phyloP scores from a whole-genome alignment of 2,888 invertebrate species.

The Neoaliturus tenellus region DNA sequence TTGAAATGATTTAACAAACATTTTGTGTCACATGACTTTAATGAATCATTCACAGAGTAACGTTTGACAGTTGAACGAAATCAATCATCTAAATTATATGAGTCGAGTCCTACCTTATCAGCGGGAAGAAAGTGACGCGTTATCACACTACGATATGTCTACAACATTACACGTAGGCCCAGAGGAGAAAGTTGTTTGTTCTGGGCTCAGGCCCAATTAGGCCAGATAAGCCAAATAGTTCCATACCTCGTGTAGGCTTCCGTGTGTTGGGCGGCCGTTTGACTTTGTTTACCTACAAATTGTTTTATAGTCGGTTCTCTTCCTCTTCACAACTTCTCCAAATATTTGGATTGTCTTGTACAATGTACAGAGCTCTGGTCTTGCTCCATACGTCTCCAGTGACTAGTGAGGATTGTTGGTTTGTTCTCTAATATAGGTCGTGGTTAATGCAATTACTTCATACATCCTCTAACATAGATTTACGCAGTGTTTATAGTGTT shows the following conservation, averaged over 20 bases:
- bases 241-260: neutral
- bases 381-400: neutral
- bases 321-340: conserved; percentile 7
- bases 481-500: no score
- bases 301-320: conserved; percentile 11
- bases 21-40: no score
- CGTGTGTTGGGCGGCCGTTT: neutral
- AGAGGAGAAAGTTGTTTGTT: neutral
- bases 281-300: neutral
- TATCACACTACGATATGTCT: neutral
- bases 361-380: neutral
- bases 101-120: no score
- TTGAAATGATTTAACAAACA: no score
- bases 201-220: conserved; percentile 14
- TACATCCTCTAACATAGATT: no score
- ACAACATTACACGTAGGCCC: no score
- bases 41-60: no score
- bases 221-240: conserved; percentile 11
- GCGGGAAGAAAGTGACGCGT: neutral
- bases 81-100: no score
- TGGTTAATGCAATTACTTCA: no score
- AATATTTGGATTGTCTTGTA: neutral
- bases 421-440: no score
- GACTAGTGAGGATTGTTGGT: no score
- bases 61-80: no score